Evolutionary conservation across 2,113 vertebrate genomes (phyloP), one percentile per base, ranked within the genome.

Genomic region (Platycercus adscitus): DNA sequence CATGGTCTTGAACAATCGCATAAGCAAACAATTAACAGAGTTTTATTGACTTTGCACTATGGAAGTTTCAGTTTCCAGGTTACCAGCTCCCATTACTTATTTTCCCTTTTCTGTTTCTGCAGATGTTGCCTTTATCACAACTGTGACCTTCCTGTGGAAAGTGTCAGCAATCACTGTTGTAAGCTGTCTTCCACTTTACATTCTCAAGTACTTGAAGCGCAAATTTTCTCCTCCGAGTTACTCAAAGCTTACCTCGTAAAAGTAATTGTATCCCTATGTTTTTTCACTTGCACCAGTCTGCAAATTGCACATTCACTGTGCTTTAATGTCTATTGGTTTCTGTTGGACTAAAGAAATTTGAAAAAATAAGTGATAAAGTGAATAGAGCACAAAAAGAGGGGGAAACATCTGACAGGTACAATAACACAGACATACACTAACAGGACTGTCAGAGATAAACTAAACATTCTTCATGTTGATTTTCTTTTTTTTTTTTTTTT

Each of bases 141-240:
- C 99, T 7, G 91, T 98, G 98, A 98, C 99, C 97, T 99, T 99
- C 98, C 96, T 99, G 96, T 99, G 99, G 99, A 99, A 99, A 98
- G 99, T 99, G 97, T 99, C 98, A 7, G 98, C 98, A 70, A 99
- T 99, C 98, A 99, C 99, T 18, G 95, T 99, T 94, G 98, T 99
- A 97, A 99, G 99, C 99, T 99, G 99, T 98, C 99, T 99, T 97
- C 99, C 99, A n/a, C 99, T 99, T 92, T 99, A 99, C 98, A 98
- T 99, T 85, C 98, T 99, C 97, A 99, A 99, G 97, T 99, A 99
- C 98, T 98, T 99, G 98, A 99, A 99, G 97, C 98, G 99, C 88
- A 99, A 99, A 97, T 99, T 99, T 87, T 99, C 99, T 9, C 99
- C 99, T 1, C 99, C 99, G 9, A 99, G 99, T 98, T 99, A 99